Base-by-base conservation (phyloP, 2,888 invertebrate species). In the Scaptomyza flava region DNA sequence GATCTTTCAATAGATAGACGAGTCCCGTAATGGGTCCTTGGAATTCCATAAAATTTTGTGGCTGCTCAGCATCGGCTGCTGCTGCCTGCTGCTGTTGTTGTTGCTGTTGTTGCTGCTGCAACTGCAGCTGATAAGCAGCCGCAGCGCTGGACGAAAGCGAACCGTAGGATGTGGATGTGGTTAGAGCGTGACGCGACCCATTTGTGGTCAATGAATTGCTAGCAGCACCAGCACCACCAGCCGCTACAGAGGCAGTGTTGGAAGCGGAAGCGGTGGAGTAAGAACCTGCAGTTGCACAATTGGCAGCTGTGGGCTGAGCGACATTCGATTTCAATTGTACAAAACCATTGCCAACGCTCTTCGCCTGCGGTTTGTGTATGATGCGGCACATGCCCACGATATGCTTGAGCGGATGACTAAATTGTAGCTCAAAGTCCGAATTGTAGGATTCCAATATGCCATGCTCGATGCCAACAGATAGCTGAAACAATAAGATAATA, bases 1-100 rank as follows among this genome's bases (percentile, higher is more conserved):
- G 94, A 89, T 96, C 95, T 82, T 95, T 93, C 67, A 96, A 93
- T 81, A 96, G 94, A 92, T 96, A 96, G 82, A 96, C 94, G 88
- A 96, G 93, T 85, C 94, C 95, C 51, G 93, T 94, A 68, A 93
- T 93, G 69, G 91, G 93, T 14, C 94, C 94, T 60, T 93, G 93
- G 8, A 94, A 91, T 81, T 91, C 91, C 91, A 92, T 92, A 74
- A 91, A 91, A 77, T 87, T 90, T 73, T 86, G 71, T 72, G 81
- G 72, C 65, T 74, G 88, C 53, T 88, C 89, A 0, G 77, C 72
- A 20, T 68, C 69, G 7, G 68, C 60, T 5, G 62, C 54, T n/a
- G 30, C 34, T 8, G 14, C 14, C 8, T 7, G 8, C n/a, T 43
- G 68, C 48, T 65, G 62, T 11, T 38, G 71, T 42, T 65, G 84